Percentiles rank a stretch among this genome's conserved stretches.
phyloP scores from a whole-genome alignment of 2,113 vertebrate species.

The Leucosticte australis region DNA sequence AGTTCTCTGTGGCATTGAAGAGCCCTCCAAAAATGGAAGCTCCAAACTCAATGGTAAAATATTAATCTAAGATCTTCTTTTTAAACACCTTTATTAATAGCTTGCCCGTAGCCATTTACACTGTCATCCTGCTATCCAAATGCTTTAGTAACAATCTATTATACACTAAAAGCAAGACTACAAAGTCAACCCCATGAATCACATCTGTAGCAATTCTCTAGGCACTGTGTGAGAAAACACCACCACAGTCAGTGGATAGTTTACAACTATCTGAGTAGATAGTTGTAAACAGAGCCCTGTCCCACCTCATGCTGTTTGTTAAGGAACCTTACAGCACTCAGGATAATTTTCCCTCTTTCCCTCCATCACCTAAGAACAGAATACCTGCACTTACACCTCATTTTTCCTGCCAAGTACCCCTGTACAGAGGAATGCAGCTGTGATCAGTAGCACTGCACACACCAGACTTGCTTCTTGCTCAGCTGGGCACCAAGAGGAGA shows the following conservation, averaged over 20 bases:
- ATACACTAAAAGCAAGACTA: not conserved
- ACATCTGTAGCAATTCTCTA: not conserved
- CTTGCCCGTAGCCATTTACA: not conserved
- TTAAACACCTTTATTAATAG: not conserved
- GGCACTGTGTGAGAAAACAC: not conserved
- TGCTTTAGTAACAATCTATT: not conserved
- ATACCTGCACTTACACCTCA: not conserved
- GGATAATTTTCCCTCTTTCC: not conserved
- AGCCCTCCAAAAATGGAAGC: not conserved
- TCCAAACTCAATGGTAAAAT: not conserved
- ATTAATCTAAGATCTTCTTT: not conserved
- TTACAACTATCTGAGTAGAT: fast-evolving
- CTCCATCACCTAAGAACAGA: not conserved
- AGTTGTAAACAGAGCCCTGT: not conserved
- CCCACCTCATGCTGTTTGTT: fast-evolving
- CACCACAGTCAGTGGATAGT: not conserved
- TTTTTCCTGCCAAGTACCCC: not conserved
- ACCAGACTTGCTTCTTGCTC: not conserved
- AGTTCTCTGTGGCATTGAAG: not conserved
- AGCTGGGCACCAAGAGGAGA: not conserved
- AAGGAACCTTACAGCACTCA: not conserved
- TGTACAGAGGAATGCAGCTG: not conserved
- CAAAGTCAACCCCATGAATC: not conserved
- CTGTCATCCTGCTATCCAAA: not conserved
- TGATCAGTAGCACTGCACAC: not conserved